phyloP scores from a whole-genome alignment of 1,140 invertebrate genomes.

The Zaprionus camerounensis region DNA sequence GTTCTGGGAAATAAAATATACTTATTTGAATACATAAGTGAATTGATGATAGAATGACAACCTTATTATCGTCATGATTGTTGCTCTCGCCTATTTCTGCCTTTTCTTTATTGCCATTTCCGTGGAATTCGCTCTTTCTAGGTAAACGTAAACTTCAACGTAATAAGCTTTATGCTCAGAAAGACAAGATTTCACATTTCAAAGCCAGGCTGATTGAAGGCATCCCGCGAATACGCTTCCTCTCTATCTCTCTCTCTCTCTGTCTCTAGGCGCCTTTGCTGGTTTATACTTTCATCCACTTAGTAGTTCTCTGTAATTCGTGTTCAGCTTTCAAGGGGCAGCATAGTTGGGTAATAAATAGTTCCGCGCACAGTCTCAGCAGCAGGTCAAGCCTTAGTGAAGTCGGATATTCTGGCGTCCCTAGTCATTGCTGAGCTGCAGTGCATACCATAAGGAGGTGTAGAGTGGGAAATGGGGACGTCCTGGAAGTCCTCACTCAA shows the following conservation, averaged over 20 bases:
- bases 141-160: not conserved
- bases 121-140: not conserved
- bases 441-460: not conserved
- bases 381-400: not conserved
- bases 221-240: not conserved
- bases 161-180: not conserved
- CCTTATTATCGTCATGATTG: not conserved
- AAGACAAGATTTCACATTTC: conserved; percentile 2
- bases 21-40: not conserved
- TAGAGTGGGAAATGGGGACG: not conserved
- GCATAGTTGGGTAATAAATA: not conserved
- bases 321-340: not conserved
- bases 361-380: not conserved
- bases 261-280: no score
- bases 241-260: not conserved
- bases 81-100: no score
- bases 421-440: not conserved
- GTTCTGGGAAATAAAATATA: not conserved
- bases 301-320: conserved; percentile 6
- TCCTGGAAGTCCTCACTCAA: not conserved
- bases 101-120: not conserved
- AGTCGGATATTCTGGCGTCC: not conserved
- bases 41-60: not conserved
- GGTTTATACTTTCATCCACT: conserved; percentile 6
- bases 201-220: not conserved